These are phyloP conservation scores for Vulpes vulpes DNA, from an alignment of 2,113 vertebrate species.

Conservation along the genomic window DNA sequence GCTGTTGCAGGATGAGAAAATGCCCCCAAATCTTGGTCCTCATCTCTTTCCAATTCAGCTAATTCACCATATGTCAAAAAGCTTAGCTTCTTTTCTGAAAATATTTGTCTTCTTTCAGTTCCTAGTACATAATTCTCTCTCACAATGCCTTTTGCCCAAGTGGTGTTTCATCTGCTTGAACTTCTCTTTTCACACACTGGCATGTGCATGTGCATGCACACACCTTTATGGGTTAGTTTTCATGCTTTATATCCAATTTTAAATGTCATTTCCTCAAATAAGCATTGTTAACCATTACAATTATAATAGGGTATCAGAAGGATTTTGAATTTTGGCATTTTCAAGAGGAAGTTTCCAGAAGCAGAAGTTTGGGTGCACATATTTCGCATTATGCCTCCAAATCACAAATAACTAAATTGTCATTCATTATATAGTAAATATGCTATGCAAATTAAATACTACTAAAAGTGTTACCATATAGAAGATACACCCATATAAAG, in stretches of 20 bases:
- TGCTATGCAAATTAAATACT: background rate
- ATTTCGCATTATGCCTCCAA: background rate
- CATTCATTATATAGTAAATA: background rate
- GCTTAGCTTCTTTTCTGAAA: background rate
- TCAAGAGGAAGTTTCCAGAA: background rate
- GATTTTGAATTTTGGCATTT: background rate
- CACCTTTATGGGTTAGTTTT: background rate
- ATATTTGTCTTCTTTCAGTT: background rate
- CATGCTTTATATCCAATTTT: background rate
- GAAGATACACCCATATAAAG: background rate
- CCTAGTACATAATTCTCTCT: background rate
- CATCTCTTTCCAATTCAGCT: background rate
- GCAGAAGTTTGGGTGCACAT: background rate
- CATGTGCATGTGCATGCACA: rapidly evolving
- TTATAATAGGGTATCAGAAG: background rate
- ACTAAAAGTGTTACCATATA: background rate
- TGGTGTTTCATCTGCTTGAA: background rate
- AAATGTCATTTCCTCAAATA: background rate
- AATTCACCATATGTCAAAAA: background rate
- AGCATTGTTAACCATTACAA: background rate
- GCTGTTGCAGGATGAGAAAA: background rate
- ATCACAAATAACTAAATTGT: background rate
- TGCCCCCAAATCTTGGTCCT: background rate
- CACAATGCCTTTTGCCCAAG: background rate
- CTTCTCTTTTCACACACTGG: background rate